These are phyloP conservation scores for Tautogolabrus adspersus DNA, from an alignment of 2,113 vertebrate genomes.

Conservation along the genomic window DNA sequence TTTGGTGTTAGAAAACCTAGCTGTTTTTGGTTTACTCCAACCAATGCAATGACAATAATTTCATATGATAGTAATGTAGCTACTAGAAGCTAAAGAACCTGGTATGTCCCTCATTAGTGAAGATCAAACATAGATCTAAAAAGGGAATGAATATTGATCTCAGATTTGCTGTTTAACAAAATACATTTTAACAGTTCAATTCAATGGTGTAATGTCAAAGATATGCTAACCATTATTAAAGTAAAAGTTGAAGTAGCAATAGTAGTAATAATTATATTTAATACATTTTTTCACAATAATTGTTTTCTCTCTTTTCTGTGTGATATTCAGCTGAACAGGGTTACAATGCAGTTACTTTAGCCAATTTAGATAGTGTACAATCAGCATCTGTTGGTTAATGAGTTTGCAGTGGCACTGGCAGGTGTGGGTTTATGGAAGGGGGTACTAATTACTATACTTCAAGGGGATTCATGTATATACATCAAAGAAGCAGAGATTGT, in stretches of 20 bases:
- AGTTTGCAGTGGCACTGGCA: constrained; percentile 1
- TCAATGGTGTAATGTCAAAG: background rate
- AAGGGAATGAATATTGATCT: too few relatives aligned
- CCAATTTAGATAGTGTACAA: background rate
- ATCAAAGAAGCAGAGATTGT: background rate
- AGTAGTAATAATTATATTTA: too few relatives aligned
- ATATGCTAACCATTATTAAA: too few relatives aligned
- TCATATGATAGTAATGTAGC: too few relatives aligned
- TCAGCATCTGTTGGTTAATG: constrained; percentile 13
- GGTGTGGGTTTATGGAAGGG: background rate
- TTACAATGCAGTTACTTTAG: background rate
- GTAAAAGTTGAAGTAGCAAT: too few relatives aligned
- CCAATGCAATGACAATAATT: too few relatives aligned
- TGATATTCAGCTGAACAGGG: background rate
- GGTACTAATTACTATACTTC: background rate
- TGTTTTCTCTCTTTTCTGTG: background rate
- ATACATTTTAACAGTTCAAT: background rate
- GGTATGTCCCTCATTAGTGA: too few relatives aligned
- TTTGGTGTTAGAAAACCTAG: background rate
- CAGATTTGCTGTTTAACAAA: too few relatives aligned
- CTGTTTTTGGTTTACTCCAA: background rate
- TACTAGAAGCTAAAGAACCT: too few relatives aligned
- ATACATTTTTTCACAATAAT: background rate
- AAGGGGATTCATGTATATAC: background rate
- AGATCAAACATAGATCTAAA: too few relatives aligned